These are phyloP conservation scores for Hypolimnas misippus DNA, from an alignment of 2,888 invertebrate species.

Conservation along the genomic window DNA sequence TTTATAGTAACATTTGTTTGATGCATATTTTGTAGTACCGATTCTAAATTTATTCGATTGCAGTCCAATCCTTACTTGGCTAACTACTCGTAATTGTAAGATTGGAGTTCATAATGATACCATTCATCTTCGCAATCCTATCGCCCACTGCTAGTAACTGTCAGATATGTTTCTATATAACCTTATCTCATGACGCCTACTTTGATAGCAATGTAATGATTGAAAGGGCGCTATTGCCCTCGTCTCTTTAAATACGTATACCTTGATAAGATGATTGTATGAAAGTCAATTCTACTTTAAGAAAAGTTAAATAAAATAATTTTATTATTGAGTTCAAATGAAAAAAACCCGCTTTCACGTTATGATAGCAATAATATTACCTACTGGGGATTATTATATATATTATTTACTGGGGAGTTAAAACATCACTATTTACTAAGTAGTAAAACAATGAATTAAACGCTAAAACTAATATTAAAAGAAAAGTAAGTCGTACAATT, in stretches of 20 bases:
- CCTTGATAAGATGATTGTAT: conserved; percentile 9
- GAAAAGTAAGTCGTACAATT: no score
- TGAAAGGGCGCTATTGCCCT: conserved; percentile 26
- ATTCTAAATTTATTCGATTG: no score
- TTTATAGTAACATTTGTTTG: no score
- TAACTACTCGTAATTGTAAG: conserved; percentile 31
- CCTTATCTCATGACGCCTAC: conserved; percentile 31
- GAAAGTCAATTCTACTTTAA: neutral
- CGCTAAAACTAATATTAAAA: no score
- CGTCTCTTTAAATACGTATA: conserved; percentile 4
- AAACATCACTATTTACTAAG: no score
- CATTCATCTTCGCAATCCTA: conserved; percentile 54
- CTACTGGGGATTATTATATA: no score
- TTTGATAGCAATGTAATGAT: conserved; percentile 23
- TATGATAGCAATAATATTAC: no score
- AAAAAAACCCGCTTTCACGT: no score
- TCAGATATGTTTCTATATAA: conserved; percentile 45
- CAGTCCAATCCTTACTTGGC: conserved; percentile 7
- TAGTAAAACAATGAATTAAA: no score
- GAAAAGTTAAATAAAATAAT: neutral
- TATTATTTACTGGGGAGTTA: no score
- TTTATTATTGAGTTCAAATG: neutral
- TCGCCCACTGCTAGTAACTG: conserved; percentile 63
- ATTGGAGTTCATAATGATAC: conserved; percentile 52
- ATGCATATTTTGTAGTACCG: no score